phyloP scores from a whole-genome alignment of 2,797 vertebrate genomes.

The Eupleurogrammus muticus region DNA sequence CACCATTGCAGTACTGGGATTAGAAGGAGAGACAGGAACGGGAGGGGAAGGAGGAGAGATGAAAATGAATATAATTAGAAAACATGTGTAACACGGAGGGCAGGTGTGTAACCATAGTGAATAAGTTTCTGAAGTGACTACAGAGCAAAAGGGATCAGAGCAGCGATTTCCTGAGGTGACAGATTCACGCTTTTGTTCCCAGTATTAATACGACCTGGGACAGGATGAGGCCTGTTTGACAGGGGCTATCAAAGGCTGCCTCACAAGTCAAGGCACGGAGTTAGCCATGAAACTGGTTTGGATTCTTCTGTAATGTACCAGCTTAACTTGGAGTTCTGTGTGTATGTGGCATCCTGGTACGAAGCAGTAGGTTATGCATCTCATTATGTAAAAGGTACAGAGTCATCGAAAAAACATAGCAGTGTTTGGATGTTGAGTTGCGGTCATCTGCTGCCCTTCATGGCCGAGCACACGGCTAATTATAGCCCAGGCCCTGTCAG shows the following conservation, averaged over 20 bases:
- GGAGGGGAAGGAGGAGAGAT: constrained; percentile 11
- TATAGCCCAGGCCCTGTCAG: constrained; percentile 53
- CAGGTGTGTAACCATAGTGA: constrained; percentile 29
- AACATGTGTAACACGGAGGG: constrained; percentile 23
- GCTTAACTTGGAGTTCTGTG: too few relatives aligned
- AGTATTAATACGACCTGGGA: constrained; percentile 35
- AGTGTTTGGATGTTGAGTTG: constrained; percentile 20
- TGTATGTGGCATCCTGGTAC: background rate
- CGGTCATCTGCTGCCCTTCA: constrained; percentile 22
- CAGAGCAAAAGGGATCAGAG: constrained; percentile 50
- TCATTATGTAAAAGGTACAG: too few relatives aligned
- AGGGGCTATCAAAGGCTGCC: constrained; percentile 31
- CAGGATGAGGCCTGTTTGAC: background rate
- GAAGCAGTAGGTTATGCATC: background rate
- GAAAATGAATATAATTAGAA: constrained; percentile 42
- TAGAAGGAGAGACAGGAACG: constrained; percentile 35
- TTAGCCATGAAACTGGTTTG: background rate
- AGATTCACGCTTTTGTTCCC: constrained; percentile 17
- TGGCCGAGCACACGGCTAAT: constrained; percentile 63
- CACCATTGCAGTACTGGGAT: constrained; percentile 96
- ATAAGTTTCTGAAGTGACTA: constrained; percentile 27
- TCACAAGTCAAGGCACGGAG: constrained; percentile 9
- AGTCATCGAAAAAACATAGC: constrained; percentile 10
- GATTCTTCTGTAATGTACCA: background rate
- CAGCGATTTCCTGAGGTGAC: constrained; percentile 32